Evolutionary conservation across 2,888 invertebrate species (phyloP), one percentile per base, ranked within the genome.

Genomic region (Metalampra italica): DNA sequence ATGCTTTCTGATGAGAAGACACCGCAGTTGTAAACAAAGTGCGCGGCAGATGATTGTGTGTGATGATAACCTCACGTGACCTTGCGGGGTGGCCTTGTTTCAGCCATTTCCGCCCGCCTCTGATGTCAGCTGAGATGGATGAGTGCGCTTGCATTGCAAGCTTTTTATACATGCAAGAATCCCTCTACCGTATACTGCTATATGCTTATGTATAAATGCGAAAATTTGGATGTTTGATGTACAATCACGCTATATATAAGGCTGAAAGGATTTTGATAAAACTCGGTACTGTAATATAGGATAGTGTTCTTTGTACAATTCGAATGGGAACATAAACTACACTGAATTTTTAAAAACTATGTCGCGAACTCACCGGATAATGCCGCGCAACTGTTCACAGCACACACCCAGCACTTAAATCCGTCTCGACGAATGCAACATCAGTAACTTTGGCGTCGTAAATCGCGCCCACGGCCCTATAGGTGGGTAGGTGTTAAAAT

Each of bases 401-500:
- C 57, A 55, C n/a, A 39, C 64, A 57, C 57, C 55, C 50, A 62
- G 60, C 61, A 70, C 66, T 74, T 66, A 68, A 71, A 75, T 75
- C 61, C 64, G 63, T 68, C 64, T 67, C 64, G 58, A 62, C 60
- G 68, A n/a, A 67, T 69, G 59, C 63, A 67, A 60, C 66, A 61
- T 57, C 58, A 34, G 41, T 40, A 39, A 42, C 30, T 45, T 30
- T 64, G 64, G 62, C 61, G 64, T 83, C 82, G 82, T 87, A 84
- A 87, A 85, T 84, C 73, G 83, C 83, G 82, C 84, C 82, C 84
- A 86, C 85, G 78, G 61, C 66, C 65, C 60, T 66, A 13, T 15
- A 36, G 30, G 34, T 15, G 32, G 68, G 79, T 82, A 84, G 82
- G 85, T 87, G 86, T 88, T 86, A 86, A 88, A 86, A 87, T 87